Percentiles rank a stretch among this genome's conserved stretches.
Conservation (phyloP, 2,797 vertebrate species). For the Squalus acanthias region DNA sequence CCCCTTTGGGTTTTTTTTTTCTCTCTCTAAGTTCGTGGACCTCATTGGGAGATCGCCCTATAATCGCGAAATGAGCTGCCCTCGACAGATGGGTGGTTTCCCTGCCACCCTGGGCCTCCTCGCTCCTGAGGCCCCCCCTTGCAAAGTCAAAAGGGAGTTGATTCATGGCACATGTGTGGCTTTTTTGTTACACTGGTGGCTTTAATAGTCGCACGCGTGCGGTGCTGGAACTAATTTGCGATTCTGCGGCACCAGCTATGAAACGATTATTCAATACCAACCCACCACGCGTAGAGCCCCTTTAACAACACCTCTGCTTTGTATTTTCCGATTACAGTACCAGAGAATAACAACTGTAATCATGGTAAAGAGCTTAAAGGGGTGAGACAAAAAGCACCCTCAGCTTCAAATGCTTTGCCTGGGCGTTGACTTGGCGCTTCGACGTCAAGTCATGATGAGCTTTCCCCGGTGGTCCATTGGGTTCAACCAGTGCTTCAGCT, state of each 20-base stretch:
- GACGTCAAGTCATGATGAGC: not conserved
- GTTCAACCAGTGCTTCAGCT: not conserved
- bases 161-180: not conserved
- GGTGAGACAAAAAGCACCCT: not conserved
- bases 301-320: not conserved
- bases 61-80: not conserved
- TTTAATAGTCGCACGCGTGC: not conserved
- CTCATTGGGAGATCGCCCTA: not conserved
- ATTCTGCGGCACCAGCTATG: not conserved
- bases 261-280: not conserved
- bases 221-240: not conserved
- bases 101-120: too few species aligned
- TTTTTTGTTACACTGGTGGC: not conserved
- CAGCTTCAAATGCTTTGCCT: not conserved
- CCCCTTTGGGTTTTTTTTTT: not conserved
- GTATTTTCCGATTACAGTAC: not conserved
- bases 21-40: not conserved
- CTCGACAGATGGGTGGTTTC: not conserved
- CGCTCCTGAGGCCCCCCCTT: not conserved
- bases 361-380: not conserved
- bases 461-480: too few species aligned
- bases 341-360: too few species aligned
- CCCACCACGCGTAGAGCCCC: not conserved
- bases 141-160: not conserved
- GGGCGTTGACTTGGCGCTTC: not conserved